Evolutionary conservation across 2,797 vertebrate genomes (phyloP).

Genomic region (Chelmon rostratus): DNA sequence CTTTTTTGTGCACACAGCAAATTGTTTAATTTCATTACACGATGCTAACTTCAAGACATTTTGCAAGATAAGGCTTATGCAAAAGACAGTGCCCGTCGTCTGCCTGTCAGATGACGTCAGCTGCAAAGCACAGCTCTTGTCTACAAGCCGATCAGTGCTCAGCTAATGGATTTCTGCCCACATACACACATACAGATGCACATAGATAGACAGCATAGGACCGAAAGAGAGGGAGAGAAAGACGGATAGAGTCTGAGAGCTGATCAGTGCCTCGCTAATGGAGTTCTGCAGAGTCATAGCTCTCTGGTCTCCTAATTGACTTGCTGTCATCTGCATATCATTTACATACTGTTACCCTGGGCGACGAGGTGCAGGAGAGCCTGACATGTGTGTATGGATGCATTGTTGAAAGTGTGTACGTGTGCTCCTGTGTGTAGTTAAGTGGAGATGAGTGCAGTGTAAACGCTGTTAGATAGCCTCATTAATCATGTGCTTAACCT

Average conservation of each 20-base stretch:
- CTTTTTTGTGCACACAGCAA: neutral
- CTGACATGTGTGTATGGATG: slow-evolving; percentile 14
- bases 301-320: slow-evolving; percentile 76
- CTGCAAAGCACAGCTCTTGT: slow-evolving; percentile 13
- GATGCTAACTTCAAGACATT: neutral
- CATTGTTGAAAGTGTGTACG: slow-evolving; percentile 4
- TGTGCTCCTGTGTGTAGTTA: slow-evolving; percentile 49
- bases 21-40: neutral
- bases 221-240: neutral
- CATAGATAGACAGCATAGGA: neutral
- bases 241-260: slow-evolving; percentile 31
- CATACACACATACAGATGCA: slow-evolving; percentile 4
- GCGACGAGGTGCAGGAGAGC: slow-evolving; percentile 52
- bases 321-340: slow-evolving; percentile 79
- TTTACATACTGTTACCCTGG: slow-evolving; percentile 76
- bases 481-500: slow-evolving; percentile 81
- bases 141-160: slow-evolving; percentile 22
- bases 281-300: slow-evolving; percentile 73
- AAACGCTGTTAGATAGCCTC: slow-evolving; percentile 72
- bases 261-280: slow-evolving; percentile 72
- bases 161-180: slow-evolving; percentile 29
- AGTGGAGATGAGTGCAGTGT: slow-evolving; percentile 72
- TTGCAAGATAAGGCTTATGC: neutral
- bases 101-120: neutral
- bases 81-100: neutral